Evolutionary conservation across 2,113 vertebrate species (phyloP).

Genomic region (Synchiropus splendidus): DNA sequence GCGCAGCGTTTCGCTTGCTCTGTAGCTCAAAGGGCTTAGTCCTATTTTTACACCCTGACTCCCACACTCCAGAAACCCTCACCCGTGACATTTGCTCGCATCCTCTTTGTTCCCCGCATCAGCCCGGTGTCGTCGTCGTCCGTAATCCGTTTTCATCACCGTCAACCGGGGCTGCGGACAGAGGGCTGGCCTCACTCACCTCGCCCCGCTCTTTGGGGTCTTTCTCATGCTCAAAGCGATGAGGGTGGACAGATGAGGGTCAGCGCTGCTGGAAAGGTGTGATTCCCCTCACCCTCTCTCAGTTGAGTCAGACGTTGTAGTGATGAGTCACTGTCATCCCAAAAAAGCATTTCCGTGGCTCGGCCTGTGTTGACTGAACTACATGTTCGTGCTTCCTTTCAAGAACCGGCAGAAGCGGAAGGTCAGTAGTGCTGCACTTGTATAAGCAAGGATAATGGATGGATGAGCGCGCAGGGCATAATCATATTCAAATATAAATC

Average conservation of each 20-base stretch:
- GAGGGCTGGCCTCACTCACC: not conserved
- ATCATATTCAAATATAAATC: no score
- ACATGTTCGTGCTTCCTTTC: no score
- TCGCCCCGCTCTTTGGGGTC: not conserved
- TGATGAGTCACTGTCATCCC: no score
- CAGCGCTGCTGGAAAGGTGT: conserved; percentile 9
- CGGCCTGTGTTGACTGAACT: no score
- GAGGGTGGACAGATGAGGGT: no score
- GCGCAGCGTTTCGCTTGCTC: conserved; percentile 3
- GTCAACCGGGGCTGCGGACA: no score
- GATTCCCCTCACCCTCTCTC: not conserved
- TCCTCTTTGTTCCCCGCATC: conserved; percentile 1
- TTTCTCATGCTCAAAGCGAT: not conserved
- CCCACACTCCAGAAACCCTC: conserved; percentile 19
- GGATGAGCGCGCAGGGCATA: no score
- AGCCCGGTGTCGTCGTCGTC: not conserved
- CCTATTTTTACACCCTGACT: conserved; percentile 27
- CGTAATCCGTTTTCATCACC: not conserved
- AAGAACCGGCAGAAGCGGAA: no score
- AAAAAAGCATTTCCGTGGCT: no score
- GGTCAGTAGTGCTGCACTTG: no score
- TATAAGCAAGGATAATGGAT: no score
- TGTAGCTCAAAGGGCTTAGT: conserved; percentile 18
- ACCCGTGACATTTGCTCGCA: conserved; percentile 18
- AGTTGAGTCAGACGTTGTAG: no score